A percentile compares a stretch with the other conserved stretches of the same genome.
These are phyloP conservation scores for Pseudococcus viburni DNA, from an alignment of 2,888 invertebrate species.

Conservation along the genomic window DNA sequence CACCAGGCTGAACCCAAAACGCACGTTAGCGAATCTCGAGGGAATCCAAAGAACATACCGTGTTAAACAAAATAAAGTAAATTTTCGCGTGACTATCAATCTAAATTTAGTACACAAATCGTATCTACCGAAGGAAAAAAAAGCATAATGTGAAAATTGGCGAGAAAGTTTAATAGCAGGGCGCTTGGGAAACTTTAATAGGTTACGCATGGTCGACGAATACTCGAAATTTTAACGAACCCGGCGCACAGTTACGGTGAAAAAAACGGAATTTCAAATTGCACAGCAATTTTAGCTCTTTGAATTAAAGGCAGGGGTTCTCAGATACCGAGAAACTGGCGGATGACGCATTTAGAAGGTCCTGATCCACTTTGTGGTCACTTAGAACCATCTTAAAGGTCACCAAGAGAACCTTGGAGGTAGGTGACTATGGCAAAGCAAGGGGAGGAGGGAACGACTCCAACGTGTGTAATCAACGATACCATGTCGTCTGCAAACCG, in stretches of 20 bases:
- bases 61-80: neutral
- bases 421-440: neutral
- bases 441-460: neutral
- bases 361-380: neutral
- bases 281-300: no score
- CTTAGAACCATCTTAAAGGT: neutral
- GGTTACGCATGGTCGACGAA: constrained; percentile 43
- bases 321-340: neutral
- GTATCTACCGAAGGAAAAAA: neutral
- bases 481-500: constrained; percentile 1
- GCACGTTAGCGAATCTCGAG: neutral
- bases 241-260: no score
- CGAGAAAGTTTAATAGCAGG: constrained; percentile 21
- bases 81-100: constrained; percentile 44
- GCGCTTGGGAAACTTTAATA: constrained; percentile 24
- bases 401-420: neutral
- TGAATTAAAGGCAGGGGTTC: neutral
- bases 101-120: constrained; percentile 27
- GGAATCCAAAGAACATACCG: neutral
- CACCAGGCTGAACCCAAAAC: neutral
- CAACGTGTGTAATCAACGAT: constrained; percentile 9
- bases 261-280: no score
- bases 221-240: neutral
- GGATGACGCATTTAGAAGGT: neutral
- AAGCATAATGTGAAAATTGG: neutral